These are phyloP conservation scores for Lochmaea capreae DNA, from an alignment of 2,888 invertebrate genomes.

Conservation along the genomic window DNA sequence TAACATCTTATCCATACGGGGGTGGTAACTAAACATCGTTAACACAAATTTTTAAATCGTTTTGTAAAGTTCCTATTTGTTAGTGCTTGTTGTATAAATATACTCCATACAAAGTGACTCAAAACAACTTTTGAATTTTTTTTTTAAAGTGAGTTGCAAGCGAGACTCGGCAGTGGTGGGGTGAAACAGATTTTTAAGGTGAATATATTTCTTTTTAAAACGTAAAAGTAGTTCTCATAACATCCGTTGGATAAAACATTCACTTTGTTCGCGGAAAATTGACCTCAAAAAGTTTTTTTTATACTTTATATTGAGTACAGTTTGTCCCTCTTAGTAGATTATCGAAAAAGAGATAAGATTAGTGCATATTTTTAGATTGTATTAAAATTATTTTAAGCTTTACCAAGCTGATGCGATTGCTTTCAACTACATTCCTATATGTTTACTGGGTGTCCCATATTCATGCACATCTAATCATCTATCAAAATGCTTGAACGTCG, in stretches of 20 bases:
- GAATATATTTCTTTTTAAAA: background rate
- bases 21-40: slow-evolving; percentile 3
- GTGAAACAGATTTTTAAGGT: background rate
- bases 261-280: slow-evolving; percentile 19
- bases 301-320: background rate
- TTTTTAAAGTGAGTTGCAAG: background rate
- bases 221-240: slow-evolving; percentile 17
- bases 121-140: background rate
- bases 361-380: too few relatives aligned
- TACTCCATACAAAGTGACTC: background rate
- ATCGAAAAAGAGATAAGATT: too few relatives aligned
- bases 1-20: slow-evolving; percentile 8
- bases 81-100: background rate
- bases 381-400: too few relatives aligned
- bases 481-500: too few relatives aligned
- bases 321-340: background rate
- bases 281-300: background rate
- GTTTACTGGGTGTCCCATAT: too few relatives aligned
- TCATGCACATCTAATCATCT: too few relatives aligned
- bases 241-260: slow-evolving; percentile 11
- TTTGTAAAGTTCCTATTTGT: background rate
- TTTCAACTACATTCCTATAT: too few relatives aligned
- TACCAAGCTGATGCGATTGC: too few relatives aligned
- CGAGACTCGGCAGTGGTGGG: slow-evolving; percentile 4
- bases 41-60: background rate